phyloP scores from a whole-genome alignment of 2,797 vertebrate genomes.

The Rhyacichthys aspro region DNA sequence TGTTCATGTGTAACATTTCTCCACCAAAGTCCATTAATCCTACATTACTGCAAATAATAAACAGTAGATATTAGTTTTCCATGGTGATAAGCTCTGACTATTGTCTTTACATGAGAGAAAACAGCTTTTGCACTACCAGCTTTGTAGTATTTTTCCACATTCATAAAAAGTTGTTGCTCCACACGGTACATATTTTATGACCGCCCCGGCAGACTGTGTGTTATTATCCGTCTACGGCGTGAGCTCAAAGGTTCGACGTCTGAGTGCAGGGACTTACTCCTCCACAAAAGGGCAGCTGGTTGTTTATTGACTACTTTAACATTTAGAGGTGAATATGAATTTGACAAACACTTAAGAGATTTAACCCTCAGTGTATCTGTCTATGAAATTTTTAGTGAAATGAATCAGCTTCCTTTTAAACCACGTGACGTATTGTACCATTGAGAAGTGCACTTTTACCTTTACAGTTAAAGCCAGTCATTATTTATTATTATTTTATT shows the following conservation, averaged over 20 bases:
- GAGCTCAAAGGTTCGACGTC: constrained; percentile 39
- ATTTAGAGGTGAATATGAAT: too few relatives aligned
- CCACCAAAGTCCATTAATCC: background rate
- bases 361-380: too few relatives aligned
- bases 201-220: background rate
- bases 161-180: background rate
- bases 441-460: too few relatives aligned
- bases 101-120: background rate
- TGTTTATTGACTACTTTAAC: too few relatives aligned
- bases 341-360: too few relatives aligned
- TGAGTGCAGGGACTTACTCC: background rate
- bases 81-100: background rate
- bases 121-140: background rate
- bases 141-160: background rate
- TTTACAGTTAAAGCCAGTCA: too few relatives aligned
- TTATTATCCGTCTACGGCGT: background rate
- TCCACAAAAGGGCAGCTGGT: too few relatives aligned
- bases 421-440: background rate
- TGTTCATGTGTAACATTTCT: background rate
- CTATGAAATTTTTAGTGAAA: background rate
- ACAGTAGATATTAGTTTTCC: background rate
- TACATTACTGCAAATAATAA: background rate
- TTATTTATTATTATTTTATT: too few relatives aligned
- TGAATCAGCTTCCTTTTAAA: background rate
- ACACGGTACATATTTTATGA: constrained; percentile 12